Conservation (phyloP, 1,140 invertebrate genomes). For the Caerostris extrusa region DNA sequence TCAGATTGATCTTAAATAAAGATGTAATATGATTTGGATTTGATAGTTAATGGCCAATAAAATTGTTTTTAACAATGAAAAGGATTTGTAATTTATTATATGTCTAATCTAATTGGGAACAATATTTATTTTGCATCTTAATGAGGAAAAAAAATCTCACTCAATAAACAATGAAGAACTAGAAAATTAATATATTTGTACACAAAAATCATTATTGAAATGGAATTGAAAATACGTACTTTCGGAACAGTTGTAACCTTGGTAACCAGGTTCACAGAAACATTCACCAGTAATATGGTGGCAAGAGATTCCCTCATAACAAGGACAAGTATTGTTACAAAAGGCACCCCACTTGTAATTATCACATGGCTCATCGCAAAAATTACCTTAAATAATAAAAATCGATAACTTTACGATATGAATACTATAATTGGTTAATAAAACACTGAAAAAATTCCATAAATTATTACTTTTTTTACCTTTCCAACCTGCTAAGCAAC, state of each 20-base stretch:
- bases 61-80: no score
- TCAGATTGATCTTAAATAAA: no score
- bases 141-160: no score
- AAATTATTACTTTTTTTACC: conserved; percentile 79
- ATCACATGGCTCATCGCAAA: conserved; percentile 40
- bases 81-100: no score
- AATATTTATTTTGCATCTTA: no score
- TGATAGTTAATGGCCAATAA: no score
- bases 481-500: conserved; percentile 83
- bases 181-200: not conserved
- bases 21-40: no score
- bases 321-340: conserved; percentile 24
- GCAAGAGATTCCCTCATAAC: conserved; percentile 83
- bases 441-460: not conserved
- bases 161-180: no score
- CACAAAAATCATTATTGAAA: not conserved
- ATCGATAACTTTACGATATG: not conserved
- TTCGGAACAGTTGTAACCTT: conserved; percentile 87
- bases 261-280: conserved; percentile 90
- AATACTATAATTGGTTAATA: not conserved
- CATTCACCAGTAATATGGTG: conserved; percentile 90
- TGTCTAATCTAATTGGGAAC: no score
- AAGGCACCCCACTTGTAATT: not conserved
- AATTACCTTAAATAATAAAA: not conserved
- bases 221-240: conserved; percentile 29